Conservation (phyloP, 2,797 vertebrate species). For the Silurus lanzhouensis region DNA sequence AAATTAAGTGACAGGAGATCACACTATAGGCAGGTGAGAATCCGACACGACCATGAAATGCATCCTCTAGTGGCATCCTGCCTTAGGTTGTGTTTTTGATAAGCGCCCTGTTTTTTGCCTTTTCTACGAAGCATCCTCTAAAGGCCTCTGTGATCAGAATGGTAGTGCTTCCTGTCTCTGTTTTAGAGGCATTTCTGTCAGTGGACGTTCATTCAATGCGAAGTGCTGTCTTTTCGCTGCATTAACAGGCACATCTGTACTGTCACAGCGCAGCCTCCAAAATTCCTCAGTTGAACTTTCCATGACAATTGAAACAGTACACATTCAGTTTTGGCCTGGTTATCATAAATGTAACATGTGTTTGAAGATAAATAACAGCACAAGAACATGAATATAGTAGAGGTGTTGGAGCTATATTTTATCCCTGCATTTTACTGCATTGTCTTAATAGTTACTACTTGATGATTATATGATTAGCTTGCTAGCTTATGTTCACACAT, state of each 20-base stretch:
- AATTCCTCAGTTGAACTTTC: slow-evolving; percentile 1
- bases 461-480: not conserved
- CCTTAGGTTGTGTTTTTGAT: slow-evolving; percentile 41
- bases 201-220: slow-evolving; percentile 20
- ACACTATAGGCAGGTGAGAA: slow-evolving; percentile 37
- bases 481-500: not conserved
- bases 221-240: not conserved
- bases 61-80: slow-evolving; percentile 28
- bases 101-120: not conserved
- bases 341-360: not conserved
- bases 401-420: not conserved
- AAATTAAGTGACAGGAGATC: slow-evolving; percentile 48
- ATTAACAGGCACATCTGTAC: slow-evolving; percentile 27
- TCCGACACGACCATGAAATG: slow-evolving; percentile 44
- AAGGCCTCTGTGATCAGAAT: slow-evolving; percentile 30
- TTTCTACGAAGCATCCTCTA: slow-evolving; percentile 29
- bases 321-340: not conserved
- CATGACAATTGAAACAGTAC: not conserved
- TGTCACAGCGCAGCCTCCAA: slow-evolving; percentile 9
- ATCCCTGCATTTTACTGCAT: not conserved
- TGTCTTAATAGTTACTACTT: not conserved
- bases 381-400: too few relatives aligned
- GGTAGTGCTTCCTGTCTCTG: not conserved
- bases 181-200: slow-evolving; percentile 31
- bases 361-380: not conserved